phyloP scores from a whole-genome alignment of 2,113 vertebrate genomes.

The Megatriorchis doriae region DNA sequence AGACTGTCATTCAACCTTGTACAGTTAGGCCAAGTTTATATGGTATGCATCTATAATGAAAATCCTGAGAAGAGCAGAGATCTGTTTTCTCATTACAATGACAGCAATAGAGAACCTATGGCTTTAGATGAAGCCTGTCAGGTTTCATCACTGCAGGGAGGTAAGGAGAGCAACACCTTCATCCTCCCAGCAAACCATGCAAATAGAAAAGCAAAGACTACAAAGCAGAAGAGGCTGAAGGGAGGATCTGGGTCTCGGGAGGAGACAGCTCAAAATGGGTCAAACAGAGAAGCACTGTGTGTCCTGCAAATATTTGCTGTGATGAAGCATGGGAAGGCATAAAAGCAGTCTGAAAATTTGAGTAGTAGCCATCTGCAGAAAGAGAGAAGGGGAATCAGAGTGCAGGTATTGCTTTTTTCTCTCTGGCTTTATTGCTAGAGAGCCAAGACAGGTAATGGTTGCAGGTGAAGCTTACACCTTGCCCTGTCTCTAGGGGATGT shows the following conservation, averaged over 20 bases:
- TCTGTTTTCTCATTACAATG: background rate
- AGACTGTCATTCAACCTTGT: background rate
- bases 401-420: background rate
- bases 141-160: background rate
- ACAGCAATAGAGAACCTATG: background rate
- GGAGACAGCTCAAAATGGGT: background rate
- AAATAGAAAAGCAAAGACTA: background rate
- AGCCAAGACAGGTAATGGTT: background rate
- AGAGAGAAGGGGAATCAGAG: background rate
- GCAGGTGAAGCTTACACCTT: background rate
- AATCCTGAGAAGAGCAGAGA: background rate
- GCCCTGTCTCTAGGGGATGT: background rate
- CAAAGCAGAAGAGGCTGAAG: background rate
- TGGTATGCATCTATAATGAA: background rate
- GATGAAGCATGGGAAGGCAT: background rate
- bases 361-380: background rate
- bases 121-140: background rate
- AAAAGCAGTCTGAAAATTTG: background rate
- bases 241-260: background rate
- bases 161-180: background rate
- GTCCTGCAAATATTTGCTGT: background rate
- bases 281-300: background rate
- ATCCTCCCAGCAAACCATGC: background rate
- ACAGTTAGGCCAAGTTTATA: background rate
- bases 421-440: background rate